phyloP scores from a whole-genome alignment of 2,113 vertebrate species.

The Saguinus midas region DNA sequence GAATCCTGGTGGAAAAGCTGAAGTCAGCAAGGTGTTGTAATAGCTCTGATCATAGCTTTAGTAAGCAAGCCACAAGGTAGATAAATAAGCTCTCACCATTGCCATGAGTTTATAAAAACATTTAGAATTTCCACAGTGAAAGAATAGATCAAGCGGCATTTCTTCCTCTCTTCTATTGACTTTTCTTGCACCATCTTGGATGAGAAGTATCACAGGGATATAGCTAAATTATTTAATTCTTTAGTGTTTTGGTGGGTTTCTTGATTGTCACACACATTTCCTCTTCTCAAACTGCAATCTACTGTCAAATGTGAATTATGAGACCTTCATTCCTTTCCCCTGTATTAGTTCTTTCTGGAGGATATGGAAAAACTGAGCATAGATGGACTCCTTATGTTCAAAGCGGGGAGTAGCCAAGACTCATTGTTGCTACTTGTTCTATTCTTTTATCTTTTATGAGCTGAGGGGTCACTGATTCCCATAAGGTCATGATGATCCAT shows the following conservation, averaged over 20 bases:
- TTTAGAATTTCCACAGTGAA: not conserved
- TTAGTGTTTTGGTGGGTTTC: not conserved
- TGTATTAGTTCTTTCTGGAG: not conserved
- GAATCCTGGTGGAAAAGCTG: not conserved
- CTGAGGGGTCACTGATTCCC: conserved; percentile 35
- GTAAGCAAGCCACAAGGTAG: not conserved
- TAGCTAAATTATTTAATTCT: not conserved
- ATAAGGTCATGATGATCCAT: conserved; percentile 13
- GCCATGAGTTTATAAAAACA: not conserved
- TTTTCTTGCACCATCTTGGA: not conserved
- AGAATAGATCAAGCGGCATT: not conserved
- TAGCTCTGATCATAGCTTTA: not conserved
- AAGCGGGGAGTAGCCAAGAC: not conserved
- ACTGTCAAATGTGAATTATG: not conserved
- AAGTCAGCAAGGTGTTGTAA: not conserved
- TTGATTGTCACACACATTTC: not conserved
- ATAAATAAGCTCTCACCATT: not conserved
- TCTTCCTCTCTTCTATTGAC: not conserved
- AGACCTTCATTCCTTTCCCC: not conserved
- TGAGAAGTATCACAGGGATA: not conserved
- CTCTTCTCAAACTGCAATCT: not conserved
- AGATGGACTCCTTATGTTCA: not conserved
- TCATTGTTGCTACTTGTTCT: not conserved
- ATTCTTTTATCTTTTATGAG: conserved; percentile 6
- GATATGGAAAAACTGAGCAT: not conserved